Percentiles rank a stretch among this genome's conserved stretches.
phyloP scores from a whole-genome alignment of 2,888 invertebrate genomes.

The Oxytorus armatus region DNA sequence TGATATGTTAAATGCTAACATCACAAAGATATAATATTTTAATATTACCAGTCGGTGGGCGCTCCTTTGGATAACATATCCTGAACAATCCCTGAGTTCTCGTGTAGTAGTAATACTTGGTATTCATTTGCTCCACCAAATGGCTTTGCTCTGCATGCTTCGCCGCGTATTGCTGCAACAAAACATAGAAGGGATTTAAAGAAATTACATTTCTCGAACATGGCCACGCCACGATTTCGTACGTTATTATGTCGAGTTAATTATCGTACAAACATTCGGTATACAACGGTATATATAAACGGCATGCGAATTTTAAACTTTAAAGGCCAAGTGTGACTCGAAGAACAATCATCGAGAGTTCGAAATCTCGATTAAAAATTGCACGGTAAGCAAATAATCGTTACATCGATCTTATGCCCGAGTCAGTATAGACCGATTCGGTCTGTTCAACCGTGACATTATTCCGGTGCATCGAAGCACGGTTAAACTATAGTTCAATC shows the following conservation, averaged over 20 bases:
- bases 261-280: conserved; percentile 38
- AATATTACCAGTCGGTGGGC: conserved; percentile 90
- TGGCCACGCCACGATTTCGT: conserved; percentile 49
- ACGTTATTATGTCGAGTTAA: conserved; percentile 38
- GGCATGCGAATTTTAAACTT: neutral
- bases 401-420: conserved; percentile 5
- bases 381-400: too few relatives aligned
- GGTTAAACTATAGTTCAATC: conserved; percentile 14
- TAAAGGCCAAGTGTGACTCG: neutral
- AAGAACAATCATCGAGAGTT: conserved; percentile 1
- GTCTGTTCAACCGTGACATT: conserved; percentile 25
- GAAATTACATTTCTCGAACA: conserved; percentile 24
- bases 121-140: conserved; percentile 91
- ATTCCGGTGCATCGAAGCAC: conserved; percentile 34
- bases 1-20: neutral
- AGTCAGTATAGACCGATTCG: neutral
- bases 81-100: conserved; percentile 97
- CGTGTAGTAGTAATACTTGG: conserved; percentile 95
- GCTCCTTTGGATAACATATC: conserved; percentile 96
- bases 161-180: conserved; percentile 89
- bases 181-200: conserved; percentile 48
- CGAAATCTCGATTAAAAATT: neutral
- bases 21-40: neutral
- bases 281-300: conserved; percentile 3
- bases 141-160: conserved; percentile 90